These are phyloP conservation scores for Melipona beecheii DNA, from an alignment of 2,888 invertebrate genomes.

Conservation along the genomic window DNA sequence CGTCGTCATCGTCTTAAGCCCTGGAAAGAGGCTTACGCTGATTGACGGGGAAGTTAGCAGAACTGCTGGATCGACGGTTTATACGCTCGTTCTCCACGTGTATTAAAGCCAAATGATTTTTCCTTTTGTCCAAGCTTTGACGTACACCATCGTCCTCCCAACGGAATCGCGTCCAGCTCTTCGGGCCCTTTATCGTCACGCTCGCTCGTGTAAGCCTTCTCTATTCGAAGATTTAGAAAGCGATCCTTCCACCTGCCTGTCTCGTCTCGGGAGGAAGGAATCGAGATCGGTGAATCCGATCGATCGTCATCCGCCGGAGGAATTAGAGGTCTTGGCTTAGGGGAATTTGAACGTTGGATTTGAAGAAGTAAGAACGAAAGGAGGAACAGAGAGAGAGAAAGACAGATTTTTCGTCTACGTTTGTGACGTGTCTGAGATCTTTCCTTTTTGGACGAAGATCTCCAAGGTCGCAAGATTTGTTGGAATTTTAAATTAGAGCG, in stretches of 20 bases:
- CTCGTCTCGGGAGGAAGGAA: not conserved
- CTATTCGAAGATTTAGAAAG: constrained; percentile 51
- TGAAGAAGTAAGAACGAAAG: constrained; percentile 4
- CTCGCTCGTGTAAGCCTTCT: constrained; percentile 22
- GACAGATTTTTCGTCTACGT: not conserved
- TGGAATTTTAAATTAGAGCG: not conserved
- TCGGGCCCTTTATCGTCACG: constrained; percentile 17
- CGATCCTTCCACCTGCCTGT: constrained; percentile 42
- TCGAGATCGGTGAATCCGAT: constrained; percentile 51
- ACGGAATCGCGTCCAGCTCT: constrained; percentile 10
- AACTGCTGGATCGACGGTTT: constrained; percentile 71
- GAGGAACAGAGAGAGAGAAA: too few species aligned
- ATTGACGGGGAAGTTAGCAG: constrained; percentile 72
- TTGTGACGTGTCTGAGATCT: not conserved
- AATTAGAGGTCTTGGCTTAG: constrained; percentile 24
- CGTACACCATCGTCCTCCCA: constrained; percentile 10
- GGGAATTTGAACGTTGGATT: not conserved
- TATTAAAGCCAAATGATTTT: constrained; percentile 65
- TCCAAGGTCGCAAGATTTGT: not conserved
- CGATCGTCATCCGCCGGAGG: constrained; percentile 41
- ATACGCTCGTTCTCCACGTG: constrained; percentile 68
- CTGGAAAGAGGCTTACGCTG: constrained; percentile 75
- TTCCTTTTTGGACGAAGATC: not conserved
- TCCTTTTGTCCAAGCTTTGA: constrained; percentile 28
- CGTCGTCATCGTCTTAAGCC: constrained; percentile 60